Conservation (phyloP, 2,797 vertebrate genomes). For the Oryzias sinensis region DNA sequence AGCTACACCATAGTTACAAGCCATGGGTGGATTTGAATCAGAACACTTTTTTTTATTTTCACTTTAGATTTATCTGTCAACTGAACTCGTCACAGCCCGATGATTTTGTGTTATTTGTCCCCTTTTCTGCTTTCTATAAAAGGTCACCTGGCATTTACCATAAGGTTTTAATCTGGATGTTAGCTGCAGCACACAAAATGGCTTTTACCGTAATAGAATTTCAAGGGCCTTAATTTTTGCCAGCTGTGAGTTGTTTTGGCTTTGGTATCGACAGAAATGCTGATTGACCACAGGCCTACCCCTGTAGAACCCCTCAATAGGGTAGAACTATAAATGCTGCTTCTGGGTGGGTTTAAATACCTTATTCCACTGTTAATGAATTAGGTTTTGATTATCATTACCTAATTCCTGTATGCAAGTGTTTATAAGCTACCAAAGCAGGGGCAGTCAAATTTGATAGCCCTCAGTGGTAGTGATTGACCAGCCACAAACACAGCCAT, state of each 20-base stretch:
- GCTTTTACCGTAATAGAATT: constrained; percentile 89
- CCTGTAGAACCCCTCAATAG: constrained; percentile 56
- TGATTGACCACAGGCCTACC: constrained; percentile 67
- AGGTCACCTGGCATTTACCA: constrained; percentile 76
- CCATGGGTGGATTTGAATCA: constrained; percentile 38
- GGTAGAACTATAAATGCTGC: constrained; percentile 49
- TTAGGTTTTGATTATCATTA: constrained; percentile 50
- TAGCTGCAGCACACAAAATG: constrained; percentile 85
- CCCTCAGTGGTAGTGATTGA: constrained; percentile 30
- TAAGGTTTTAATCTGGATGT: constrained; percentile 76
- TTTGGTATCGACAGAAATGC: constrained; percentile 71
- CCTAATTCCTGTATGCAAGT: constrained; percentile 33
- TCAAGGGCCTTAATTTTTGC: constrained; percentile 84
- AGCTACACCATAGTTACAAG: constrained; percentile 33
- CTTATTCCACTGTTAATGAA: constrained; percentile 37
- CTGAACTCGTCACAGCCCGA: constrained; percentile 40
- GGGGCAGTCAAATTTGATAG: constrained; percentile 32
- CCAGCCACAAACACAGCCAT: constrained; percentile 29
- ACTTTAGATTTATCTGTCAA: constrained; percentile 30
- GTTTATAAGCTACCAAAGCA: constrained; percentile 39
- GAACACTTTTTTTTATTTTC: constrained; percentile 28
- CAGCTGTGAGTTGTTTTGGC: constrained; percentile 83
- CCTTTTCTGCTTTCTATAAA: constrained; percentile 58
- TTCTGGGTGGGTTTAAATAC: constrained; percentile 63
- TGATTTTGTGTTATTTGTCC: constrained; percentile 68